A percentile compares a stretch with the other conserved stretches of the same genome.
These are phyloP conservation scores for Ochotona princeps DNA, from an alignment of 2,113 vertebrate species.

Conservation along the genomic window DNA sequence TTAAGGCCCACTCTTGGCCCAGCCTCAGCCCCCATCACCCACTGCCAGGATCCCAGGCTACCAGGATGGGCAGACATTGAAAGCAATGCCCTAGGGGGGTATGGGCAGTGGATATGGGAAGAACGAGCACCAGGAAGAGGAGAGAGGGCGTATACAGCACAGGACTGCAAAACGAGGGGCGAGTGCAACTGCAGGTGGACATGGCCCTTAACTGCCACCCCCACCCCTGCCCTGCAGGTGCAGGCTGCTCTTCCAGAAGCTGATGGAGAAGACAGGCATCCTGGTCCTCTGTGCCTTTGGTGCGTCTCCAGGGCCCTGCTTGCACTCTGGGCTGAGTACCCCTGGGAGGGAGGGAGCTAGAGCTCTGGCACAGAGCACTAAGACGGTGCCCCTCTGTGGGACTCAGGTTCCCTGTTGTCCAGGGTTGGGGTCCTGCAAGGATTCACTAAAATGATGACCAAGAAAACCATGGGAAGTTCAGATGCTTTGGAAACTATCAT, in stretches of 20 bases:
- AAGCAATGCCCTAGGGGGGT: not conserved
- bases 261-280: constrained; percentile 72
- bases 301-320: constrained; percentile 7
- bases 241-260: constrained; percentile 65
- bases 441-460: not conserved
- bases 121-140: not conserved
- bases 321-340: not conserved
- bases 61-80: not conserved
- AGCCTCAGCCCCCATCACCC: not conserved
- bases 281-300: constrained; percentile 74
- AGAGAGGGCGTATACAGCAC: not conserved
- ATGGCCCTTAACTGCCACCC: too few species aligned
- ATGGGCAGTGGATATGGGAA: not conserved
- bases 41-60: not conserved
- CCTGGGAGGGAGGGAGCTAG: not conserved
- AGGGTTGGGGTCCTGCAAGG: not conserved
- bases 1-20: not conserved
- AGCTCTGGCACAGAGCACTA: not conserved
- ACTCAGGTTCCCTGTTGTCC: not conserved
- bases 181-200: not conserved
- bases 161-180: not conserved
- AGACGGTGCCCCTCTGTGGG: not conserved
- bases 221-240: constrained; percentile 46
- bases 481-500: not conserved
- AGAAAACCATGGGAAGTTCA: not conserved